These are phyloP conservation scores for Amblyteles armatorius DNA, from an alignment of 2,888 invertebrate genomes.

Conservation along the genomic window DNA sequence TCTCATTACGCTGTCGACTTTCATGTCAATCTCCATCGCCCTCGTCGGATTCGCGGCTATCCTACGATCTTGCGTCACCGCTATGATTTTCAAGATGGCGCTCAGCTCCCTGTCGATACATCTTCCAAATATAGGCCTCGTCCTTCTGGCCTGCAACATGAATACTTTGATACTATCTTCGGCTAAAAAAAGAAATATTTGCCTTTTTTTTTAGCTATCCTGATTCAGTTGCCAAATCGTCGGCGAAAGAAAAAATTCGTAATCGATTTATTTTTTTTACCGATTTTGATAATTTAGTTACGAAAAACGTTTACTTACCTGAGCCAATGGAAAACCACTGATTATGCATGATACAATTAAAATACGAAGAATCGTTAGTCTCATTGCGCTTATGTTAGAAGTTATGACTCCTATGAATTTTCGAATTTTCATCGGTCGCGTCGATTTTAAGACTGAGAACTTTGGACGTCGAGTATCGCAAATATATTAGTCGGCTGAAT, in stretches of 20 bases:
- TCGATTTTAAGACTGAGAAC: background rate
- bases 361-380: conserved; percentile 6
- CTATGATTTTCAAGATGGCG: conserved; percentile 17
- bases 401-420: background rate
- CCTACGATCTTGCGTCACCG: background rate
- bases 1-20: conserved; percentile 21
- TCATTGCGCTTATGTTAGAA: background rate
- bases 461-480: background rate
- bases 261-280: background rate
- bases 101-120: conserved; percentile 22
- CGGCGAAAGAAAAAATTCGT: background rate
- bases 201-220: too few species aligned
- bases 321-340: background rate
- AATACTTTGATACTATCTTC: background rate
- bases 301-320: background rate
- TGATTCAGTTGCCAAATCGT: background rate
- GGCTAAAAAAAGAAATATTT: background rate
- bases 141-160: background rate
- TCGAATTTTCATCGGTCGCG: background rate
- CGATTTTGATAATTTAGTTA: background rate
- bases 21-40: background rate
- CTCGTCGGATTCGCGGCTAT: background rate
- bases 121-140: conserved; percentile 2
- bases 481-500: conserved; percentile 10
- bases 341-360: conserved; percentile 9